Evolutionary conservation across 1,140 invertebrate genomes (phyloP).

Genomic region (Platyura marginata): DNA sequence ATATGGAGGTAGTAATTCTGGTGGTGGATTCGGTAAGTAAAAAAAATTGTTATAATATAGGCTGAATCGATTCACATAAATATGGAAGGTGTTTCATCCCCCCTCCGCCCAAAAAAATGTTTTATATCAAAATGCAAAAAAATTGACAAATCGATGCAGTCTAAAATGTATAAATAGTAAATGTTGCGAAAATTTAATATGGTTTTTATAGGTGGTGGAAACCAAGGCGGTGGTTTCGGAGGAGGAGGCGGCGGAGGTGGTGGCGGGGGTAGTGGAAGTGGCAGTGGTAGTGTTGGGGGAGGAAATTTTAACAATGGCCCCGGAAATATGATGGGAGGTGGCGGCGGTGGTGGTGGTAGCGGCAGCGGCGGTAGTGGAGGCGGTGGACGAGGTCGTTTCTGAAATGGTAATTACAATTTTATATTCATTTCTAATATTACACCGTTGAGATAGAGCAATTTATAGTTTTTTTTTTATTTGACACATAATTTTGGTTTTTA

Average conservation of each 20-base stretch:
- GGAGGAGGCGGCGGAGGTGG: too few species aligned
- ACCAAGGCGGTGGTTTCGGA: background rate
- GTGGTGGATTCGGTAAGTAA: conserved; percentile 9
- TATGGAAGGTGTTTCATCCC: background rate
- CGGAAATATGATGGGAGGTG: background rate
- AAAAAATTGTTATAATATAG: background rate
- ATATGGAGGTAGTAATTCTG: conserved; percentile 30
- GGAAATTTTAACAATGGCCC: background rate
- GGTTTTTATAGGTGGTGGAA: background rate
- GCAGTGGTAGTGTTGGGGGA: background rate
- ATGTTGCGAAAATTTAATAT: too few species aligned
- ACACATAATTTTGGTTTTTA: too few species aligned
- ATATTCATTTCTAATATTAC: too few species aligned
- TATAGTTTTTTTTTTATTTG: too few species aligned
- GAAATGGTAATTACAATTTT: too few species aligned
- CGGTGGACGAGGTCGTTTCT: too few species aligned
- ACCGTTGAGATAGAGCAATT: too few species aligned
- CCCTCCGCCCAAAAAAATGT: background rate
- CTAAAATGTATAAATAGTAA: too few species aligned
- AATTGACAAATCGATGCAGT: too few species aligned
- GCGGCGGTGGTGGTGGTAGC: too few species aligned
- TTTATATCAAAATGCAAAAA: background rate
- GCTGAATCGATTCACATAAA: background rate
- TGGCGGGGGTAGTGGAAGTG: background rate
- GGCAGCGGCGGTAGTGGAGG: too few species aligned